These are phyloP conservation scores for Pogonophryne albipinna DNA, from an alignment of 2,797 vertebrate species.

Conservation along the genomic window DNA sequence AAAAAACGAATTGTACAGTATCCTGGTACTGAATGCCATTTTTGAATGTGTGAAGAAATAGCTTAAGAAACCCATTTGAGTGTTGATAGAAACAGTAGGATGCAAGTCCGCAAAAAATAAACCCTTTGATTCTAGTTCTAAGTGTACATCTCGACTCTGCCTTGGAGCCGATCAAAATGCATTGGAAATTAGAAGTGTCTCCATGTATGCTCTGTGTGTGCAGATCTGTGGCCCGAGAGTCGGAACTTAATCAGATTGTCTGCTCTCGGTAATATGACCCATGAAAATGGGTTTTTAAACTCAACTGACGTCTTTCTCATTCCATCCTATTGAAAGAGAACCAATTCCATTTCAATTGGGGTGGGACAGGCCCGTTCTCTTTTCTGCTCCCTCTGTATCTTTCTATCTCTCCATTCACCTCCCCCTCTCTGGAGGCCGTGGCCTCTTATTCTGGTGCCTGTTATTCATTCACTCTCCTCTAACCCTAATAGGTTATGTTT, in stretches of 20 bases:
- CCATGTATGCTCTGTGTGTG: background rate
- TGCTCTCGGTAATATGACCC: constrained; percentile 36
- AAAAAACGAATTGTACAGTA: background rate
- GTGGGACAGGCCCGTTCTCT: constrained; percentile 23
- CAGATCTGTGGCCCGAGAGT: background rate
- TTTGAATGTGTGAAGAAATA: background rate
- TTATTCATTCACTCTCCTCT: constrained; percentile 33
- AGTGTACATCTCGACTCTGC: background rate
- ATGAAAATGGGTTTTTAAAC: constrained; percentile 44
- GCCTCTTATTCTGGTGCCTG: constrained; percentile 32
- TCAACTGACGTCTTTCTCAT: constrained; percentile 53
- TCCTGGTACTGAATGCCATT: background rate
- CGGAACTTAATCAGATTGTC: constrained; percentile 36
- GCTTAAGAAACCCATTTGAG: background rate
- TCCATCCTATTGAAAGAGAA: constrained; percentile 43
- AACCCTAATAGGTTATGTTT: constrained; percentile 44
- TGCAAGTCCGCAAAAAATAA: too few species aligned
- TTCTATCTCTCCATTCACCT: constrained; percentile 27
- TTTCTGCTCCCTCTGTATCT: constrained; percentile 12
- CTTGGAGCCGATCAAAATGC: background rate
- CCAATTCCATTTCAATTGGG: constrained; percentile 49
- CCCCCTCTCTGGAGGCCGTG: constrained; percentile 35
- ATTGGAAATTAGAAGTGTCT: constrained; percentile 22
- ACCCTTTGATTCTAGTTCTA: background rate
- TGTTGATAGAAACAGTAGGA: background rate